phyloP scores from a whole-genome alignment of 2,888 invertebrate species.

The Pandemis cinnamomeana region DNA sequence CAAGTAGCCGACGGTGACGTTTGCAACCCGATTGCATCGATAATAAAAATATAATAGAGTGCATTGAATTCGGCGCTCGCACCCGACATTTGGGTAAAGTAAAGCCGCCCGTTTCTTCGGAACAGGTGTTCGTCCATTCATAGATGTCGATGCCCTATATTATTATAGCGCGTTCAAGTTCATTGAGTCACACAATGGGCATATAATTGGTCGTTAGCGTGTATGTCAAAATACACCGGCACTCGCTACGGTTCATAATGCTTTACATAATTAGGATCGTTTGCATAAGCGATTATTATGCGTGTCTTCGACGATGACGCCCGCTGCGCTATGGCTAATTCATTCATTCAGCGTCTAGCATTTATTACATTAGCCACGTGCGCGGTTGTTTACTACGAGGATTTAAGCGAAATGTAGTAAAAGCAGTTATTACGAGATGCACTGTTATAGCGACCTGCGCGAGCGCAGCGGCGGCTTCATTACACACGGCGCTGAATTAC shows the following conservation, averaged over 20 bases:
- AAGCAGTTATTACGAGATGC: constrained; percentile 62
- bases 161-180: constrained; percentile 78
- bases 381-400: constrained; percentile 74
- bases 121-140: constrained; percentile 76
- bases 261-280: constrained; percentile 81
- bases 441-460: constrained; percentile 29
- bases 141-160: constrained; percentile 81
- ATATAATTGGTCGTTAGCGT: constrained; percentile 78
- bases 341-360: constrained; percentile 78
- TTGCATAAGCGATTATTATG: constrained; percentile 82
- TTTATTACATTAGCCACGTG: constrained; percentile 80
- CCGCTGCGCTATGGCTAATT: constrained; percentile 72
- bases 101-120: constrained; percentile 64
- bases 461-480: constrained; percentile 48
- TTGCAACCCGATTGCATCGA: constrained; percentile 51
- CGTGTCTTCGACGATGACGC: constrained; percentile 75
- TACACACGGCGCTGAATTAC: constrained; percentile 44
- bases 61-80: constrained; percentile 66
- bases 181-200: constrained; percentile 79
- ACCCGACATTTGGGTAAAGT: constrained; percentile 65
- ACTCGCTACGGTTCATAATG: constrained; percentile 69
- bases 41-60: constrained; percentile 65
- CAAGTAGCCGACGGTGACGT: constrained; percentile 48
- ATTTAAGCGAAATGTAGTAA: constrained; percentile 72
- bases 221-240: constrained; percentile 78